Conservation (phyloP, 2,113 vertebrate species). For the Chaetura pelagica region DNA sequence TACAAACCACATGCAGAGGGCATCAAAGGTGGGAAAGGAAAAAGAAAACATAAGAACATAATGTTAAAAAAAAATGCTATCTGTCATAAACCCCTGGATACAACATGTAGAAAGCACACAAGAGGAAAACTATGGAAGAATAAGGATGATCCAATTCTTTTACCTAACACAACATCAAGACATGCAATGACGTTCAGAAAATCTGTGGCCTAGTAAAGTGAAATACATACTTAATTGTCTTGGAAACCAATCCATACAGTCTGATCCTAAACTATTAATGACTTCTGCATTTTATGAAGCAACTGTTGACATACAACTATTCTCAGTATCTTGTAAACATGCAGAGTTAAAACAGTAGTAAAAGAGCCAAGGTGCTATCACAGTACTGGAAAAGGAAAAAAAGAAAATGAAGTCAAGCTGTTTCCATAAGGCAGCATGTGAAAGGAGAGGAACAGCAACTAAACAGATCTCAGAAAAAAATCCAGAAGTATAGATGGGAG, state of each 20-base stretch:
- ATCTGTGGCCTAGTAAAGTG: background rate
- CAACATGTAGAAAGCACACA: background rate
- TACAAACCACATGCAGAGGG: background rate
- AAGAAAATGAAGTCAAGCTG: background rate
- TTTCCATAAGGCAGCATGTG: background rate
- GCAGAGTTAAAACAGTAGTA: background rate
- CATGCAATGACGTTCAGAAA: background rate
- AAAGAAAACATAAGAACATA: background rate
- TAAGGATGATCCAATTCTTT: background rate
- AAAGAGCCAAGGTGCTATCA: background rate
- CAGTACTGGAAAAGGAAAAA: background rate
- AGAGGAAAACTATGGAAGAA: background rate
- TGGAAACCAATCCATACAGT: background rate
- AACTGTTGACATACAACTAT: background rate
- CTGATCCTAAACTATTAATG: background rate
- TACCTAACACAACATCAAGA: background rate
- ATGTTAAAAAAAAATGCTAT: background rate
- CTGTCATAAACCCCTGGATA: background rate
- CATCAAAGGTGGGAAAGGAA: background rate
- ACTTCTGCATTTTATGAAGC: background rate
- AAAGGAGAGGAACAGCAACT: background rate
- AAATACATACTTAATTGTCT: background rate
- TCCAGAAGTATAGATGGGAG: background rate
- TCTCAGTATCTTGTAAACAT: background rate
- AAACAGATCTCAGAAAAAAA: background rate